These are phyloP conservation scores for Nebria brevicollis DNA, from an alignment of 2,888 invertebrate species.

Conservation along the genomic window DNA sequence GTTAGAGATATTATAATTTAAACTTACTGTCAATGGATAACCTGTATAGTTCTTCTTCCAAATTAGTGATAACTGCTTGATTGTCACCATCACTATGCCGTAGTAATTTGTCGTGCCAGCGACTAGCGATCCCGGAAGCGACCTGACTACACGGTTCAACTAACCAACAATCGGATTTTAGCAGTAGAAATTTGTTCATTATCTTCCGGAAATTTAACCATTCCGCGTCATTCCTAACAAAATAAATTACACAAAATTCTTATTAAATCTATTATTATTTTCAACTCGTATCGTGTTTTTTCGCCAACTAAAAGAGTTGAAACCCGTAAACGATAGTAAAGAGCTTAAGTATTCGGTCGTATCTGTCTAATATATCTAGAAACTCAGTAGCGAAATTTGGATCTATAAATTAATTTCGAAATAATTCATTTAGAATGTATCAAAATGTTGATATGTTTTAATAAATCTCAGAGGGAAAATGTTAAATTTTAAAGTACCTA, in stretches of 20 bases:
- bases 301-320: too few species aligned
- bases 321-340: too few species aligned
- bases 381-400: too few species aligned
- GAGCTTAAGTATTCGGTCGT: too few species aligned
- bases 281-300: conserved; percentile 21
- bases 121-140: conserved; percentile 64
- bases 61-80: conserved; percentile 61
- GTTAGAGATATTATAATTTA: not conserved
- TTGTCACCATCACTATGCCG: conserved; percentile 45
- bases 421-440: too few species aligned
- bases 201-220: conserved; percentile 79
- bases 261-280: not conserved
- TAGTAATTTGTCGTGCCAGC: conserved; percentile 57
- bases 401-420: too few species aligned
- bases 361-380: too few species aligned
- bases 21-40: conserved; percentile 81
- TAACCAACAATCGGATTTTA: conserved; percentile 70
- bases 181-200: conserved; percentile 77
- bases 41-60: conserved; percentile 78
- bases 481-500: too few species aligned
- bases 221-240: conserved; percentile 76
- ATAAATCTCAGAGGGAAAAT: too few species aligned
- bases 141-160: conserved; percentile 67
- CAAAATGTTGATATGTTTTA: too few species aligned
- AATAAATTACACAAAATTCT: not conserved